Base-by-base conservation (phyloP, 1,140 invertebrate species). In the Dolichoris vasculosae region DNA sequence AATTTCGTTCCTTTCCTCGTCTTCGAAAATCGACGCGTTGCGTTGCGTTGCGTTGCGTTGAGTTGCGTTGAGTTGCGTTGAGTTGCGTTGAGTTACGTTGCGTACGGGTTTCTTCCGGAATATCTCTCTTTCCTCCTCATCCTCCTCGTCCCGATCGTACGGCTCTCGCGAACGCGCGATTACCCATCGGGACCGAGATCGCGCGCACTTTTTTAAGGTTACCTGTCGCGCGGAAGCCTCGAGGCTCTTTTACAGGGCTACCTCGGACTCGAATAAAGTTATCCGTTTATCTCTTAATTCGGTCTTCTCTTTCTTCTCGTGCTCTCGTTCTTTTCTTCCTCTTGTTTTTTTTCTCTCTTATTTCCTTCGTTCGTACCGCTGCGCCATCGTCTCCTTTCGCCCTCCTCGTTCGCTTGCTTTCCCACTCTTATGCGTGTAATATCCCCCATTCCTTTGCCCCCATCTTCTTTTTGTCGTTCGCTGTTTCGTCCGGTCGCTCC, bases 281-380 rank as follows among this genome's bases (percentile, higher is more conserved):
- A 80, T 85, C 83, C 83, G 48, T 84, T 84, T 84, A 73, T 84
- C 83, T 79, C 77, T 80, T 85, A 85, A 85, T 85, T 85, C 77
- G 71, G 8, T 38, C 67, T 79, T 43, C 76, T 71, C 83, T 35
- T 64, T 69, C 35, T n/a, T 46, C 59, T 40, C 43, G 63, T 40
- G 40, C 51, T 78, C 73, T 67, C 55, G 32, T 63, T 75, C n/a
- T 43, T 69, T 71, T 38, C 67, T 46, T 46, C 30, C 13, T 6
- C 30, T 15, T 26, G 6, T 26, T 26, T 26, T 13, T 59, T 59
- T 26, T 26, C 3, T 0, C 48, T 51, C 43, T n/a, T 43, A 43
- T 77, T 30, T 55, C 51, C 46, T 51, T 77, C 51, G 43, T 43
- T 38, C 79, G 63, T 69, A 4, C 38, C 64, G 30, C 11, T 26